phyloP scores from a whole-genome alignment of 2,888 invertebrate species.

The Sussaba pulchella region DNA sequence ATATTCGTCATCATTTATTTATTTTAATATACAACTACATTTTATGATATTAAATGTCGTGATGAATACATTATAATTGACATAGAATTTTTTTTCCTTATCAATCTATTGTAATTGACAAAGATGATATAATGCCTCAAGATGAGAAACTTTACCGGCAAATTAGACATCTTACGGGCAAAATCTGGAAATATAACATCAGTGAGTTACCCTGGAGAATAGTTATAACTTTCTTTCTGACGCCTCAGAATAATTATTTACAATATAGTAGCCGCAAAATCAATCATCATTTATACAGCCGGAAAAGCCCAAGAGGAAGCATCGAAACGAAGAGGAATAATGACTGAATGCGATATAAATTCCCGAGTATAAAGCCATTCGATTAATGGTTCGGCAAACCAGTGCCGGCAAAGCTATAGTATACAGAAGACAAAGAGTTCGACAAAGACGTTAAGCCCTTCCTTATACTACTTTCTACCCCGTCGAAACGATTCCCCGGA shows the following conservation, averaged over 20 bases:
- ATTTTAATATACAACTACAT: neutral
- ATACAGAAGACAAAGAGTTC: slow-evolving; percentile 16
- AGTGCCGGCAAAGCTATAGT: slow-evolving; percentile 77
- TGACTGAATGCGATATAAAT: slow-evolving; percentile 81
- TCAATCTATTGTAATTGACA: too few relatives aligned
- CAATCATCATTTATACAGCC: neutral
- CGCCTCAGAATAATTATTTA: neutral
- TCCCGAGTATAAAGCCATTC: slow-evolving; percentile 81
- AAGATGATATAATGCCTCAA: too few relatives aligned
- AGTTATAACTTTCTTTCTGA: too few relatives aligned
- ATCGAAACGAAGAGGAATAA: neutral
- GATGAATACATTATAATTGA: too few relatives aligned
- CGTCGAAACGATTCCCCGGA: slow-evolving; percentile 28
- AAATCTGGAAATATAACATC: too few relatives aligned
- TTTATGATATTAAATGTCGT: neutral
- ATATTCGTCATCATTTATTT: slow-evolving; percentile 10
- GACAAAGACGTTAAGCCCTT: slow-evolving; percentile 28
- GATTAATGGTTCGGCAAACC: slow-evolving; percentile 82
- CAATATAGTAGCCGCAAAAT: too few relatives aligned
- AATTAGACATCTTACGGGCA: too few relatives aligned
- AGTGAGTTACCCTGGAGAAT: too few relatives aligned
- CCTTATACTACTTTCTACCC: slow-evolving; percentile 23
- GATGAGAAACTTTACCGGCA: too few relatives aligned
- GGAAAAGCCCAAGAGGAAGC: neutral
- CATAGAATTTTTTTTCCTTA: too few relatives aligned